Evolutionary conservation across 2,113 vertebrate genomes (phyloP).

Genomic region (Dissostichus mawsoni): DNA sequence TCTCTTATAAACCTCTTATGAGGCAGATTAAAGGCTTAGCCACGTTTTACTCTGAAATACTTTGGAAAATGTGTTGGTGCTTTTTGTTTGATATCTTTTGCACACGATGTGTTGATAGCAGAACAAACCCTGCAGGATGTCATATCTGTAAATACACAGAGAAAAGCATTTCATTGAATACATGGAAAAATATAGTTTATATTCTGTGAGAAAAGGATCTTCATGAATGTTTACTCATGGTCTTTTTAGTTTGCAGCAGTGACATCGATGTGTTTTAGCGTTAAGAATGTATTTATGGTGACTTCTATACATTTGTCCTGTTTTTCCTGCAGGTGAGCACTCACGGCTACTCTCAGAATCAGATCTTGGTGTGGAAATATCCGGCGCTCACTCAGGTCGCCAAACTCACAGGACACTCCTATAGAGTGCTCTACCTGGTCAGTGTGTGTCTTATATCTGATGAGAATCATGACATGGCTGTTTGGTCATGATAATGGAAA

Average conservation of each 20-base stretch:
- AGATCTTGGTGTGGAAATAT: constrained; percentile 97
- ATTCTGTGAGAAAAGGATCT: not conserved
- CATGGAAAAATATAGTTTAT: too few species aligned
- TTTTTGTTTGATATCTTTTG: not conserved
- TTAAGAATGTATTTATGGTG: not conserved
- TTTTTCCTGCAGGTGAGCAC: constrained; percentile 89
- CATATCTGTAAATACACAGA: too few species aligned
- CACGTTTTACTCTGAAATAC: not conserved
- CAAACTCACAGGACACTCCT: constrained; percentile 94
- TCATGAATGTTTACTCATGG: too few species aligned
- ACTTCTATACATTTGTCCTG: too few species aligned
- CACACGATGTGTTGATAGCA: not conserved
- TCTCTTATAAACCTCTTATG: not conserved
- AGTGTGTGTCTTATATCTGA: constrained; percentile 9
- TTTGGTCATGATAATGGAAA: not conserved
- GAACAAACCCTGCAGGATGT: too few species aligned
- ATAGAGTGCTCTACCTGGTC: constrained; percentile 93
- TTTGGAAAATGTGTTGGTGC: not conserved
- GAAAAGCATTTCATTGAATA: too few species aligned
- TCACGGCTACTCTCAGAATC: constrained; percentile 95
- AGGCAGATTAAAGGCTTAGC: not conserved
- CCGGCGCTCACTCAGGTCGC: constrained; percentile 94
- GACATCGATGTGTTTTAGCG: not conserved
- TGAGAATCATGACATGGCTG: not conserved
- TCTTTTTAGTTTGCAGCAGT: not conserved